phyloP scores from a whole-genome alignment of 2,797 vertebrate species.

The Oceanodroma leucorhoa region DNA sequence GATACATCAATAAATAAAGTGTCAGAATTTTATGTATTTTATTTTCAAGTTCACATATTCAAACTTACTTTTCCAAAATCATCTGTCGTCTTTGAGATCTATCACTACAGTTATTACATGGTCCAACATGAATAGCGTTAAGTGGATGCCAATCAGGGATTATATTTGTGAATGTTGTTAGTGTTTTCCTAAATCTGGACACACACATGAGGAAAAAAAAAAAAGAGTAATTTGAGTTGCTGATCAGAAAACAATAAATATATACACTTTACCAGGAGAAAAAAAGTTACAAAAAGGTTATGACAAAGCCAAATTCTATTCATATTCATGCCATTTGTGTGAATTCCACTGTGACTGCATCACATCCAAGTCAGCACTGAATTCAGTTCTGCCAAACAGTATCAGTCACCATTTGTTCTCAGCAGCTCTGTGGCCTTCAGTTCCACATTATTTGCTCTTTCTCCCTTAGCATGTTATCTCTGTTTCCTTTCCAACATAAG shows the following conservation, averaged over 20 bases:
- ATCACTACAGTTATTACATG: conserved; percentile 82
- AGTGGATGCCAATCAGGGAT: conserved; percentile 88
- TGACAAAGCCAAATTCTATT: neutral
- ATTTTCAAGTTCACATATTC: neutral
- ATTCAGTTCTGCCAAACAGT: neutral
- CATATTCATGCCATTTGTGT: neutral
- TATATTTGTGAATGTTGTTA: conserved; percentile 87
- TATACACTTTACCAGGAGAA: neutral
- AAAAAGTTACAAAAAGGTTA: neutral
- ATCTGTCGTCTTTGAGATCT: conserved; percentile 83
- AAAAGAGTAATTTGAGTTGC: neutral
- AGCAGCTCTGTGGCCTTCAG: neutral
- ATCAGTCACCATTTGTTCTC: neutral
- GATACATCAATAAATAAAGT: neutral
- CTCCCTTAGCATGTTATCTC: neutral
- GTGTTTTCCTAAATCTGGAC: conserved; percentile 78
- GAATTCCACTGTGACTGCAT: neutral
- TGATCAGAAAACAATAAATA: neutral
- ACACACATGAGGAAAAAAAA: neutral
- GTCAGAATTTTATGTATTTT: neutral
- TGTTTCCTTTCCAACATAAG: neutral
- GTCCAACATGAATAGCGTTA: conserved; percentile 79
- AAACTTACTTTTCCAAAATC: conserved; percentile 85
- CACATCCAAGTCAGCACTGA: neutral
- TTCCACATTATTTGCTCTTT: neutral